A percentile compares a stretch with the other conserved stretches of the same genome.
Evolutionary conservation across 2,888 invertebrate genomes (phyloP).

Genomic region (Brenthis daphne): DNA sequence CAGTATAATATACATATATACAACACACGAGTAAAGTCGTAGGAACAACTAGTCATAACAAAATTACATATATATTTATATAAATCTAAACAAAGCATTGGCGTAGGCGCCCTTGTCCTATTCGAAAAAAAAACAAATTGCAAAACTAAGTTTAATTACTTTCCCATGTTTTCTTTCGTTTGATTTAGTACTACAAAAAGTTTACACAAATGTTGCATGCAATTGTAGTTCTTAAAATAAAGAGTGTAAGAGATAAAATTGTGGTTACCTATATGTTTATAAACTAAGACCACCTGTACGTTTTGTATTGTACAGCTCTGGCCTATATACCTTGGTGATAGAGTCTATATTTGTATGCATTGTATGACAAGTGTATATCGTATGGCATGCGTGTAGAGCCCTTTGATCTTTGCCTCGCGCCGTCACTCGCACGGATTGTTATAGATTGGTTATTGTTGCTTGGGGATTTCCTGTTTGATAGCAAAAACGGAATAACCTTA

Average conservation of each 20-base stretch:
- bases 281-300: constrained; percentile 19
- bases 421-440: constrained; percentile 18
- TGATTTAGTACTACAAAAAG: constrained; percentile 17
- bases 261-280: not conserved
- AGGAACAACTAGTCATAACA: not conserved
- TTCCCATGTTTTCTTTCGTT: constrained; percentile 21
- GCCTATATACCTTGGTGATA: not conserved
- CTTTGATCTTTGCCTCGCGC: constrained; percentile 23
- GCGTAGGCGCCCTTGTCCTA: not conserved
- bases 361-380: not conserved
- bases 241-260: not conserved
- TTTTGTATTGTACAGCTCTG: not conserved
- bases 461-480: constrained; percentile 7
- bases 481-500: not conserved
- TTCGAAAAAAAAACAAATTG: constrained; percentile 2
- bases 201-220: constrained; percentile 1
- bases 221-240: not conserved
- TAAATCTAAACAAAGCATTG: not conserved
- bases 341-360: not conserved
- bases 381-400: not conserved
- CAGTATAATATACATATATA: too few species aligned
- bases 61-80: not conserved
- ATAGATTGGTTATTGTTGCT: constrained; percentile 22
- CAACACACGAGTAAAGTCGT: too few species aligned
- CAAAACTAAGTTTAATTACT: constrained; percentile 23